Evolutionary conservation across 1,140 invertebrate genomes (phyloP), one percentile per base, ranked within the genome.

Genomic region (Probaryconus sp.): DNA sequence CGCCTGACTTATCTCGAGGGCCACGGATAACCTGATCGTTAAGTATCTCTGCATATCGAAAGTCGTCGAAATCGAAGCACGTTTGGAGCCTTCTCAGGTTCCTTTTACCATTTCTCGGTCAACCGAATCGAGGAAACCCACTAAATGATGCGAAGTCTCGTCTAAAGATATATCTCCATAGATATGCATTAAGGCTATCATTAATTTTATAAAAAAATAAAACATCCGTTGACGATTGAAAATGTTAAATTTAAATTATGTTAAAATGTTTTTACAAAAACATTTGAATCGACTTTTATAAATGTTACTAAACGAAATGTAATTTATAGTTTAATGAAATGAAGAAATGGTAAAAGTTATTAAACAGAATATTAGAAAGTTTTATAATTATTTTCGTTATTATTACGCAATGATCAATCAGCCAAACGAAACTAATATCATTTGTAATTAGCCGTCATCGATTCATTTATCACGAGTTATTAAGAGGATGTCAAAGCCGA

Each of bases 1-100:
- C 82, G 82, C 81, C 83, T 79, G 18, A 64, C 77, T 83, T 85
- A 85, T 85, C 83, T 79, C 31, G 40, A 56, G 77, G 51, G 75
- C 68, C 53, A 37, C 65, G 70, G 82, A 83, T 85, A 83, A 79
- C 63, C 69, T 74, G 78, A 83, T 82, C 79, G 77, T 80, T 67
- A 80, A 70, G 74, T 50, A 69, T 75, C 56, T 50, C 11, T 43
- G 31, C 20, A 18, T 28, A 74, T 55, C 33, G 20, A 42, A 17
- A 40, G 37, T 55, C 40, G 33, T 55, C 10, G 20, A 51, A 40
- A 30, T 24, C 24, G 35, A 55, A 13, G 18, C 28, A 38, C 9
- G 21, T 26, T 13, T 33, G 28, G 13, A 7, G 13, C 24, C 37
- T 55, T 14, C 2, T 37, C 9, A 24, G 30, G 56, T 35, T 55